phyloP scores from a whole-genome alignment of 2,888 invertebrate species.

The Stramonita haemastoma region DNA sequence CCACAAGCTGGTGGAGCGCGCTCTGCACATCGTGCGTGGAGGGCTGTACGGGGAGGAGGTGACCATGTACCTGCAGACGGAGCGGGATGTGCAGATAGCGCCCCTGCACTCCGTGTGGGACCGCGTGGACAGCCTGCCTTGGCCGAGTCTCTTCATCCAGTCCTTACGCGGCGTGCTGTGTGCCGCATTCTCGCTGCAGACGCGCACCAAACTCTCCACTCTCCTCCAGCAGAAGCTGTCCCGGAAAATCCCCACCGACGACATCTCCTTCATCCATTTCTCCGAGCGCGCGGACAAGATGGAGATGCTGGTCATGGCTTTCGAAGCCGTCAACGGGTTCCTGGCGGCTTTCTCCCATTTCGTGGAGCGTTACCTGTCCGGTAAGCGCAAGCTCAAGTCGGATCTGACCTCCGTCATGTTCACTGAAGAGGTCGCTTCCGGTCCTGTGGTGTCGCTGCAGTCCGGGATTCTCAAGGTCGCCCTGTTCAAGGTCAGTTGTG shows the following conservation, averaged over 20 bases:
- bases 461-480: constrained; percentile 31
- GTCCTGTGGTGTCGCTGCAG: constrained; percentile 38
- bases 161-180: constrained; percentile 32
- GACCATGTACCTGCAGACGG: constrained; percentile 38
- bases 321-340: neutral
- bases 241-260: constrained; percentile 25
- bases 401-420: constrained; percentile 33
- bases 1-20: constrained; percentile 15
- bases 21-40: constrained; percentile 33
- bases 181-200: constrained; percentile 40
- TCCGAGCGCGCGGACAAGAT: constrained; percentile 6
- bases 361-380: constrained; percentile 24
- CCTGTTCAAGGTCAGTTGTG: constrained; percentile 22
- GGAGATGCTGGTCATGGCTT: neutral
- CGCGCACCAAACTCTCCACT: constrained; percentile 27
- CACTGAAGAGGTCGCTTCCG: constrained; percentile 5
- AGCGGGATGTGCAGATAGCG: constrained; percentile 38
- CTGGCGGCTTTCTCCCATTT: constrained; percentile 19
- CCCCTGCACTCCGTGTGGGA: constrained; percentile 34
- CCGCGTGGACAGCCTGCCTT: neutral
- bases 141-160: constrained; percentile 30
- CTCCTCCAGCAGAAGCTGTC: constrained; percentile 33
- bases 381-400: constrained; percentile 41
- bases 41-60: constrained; percentile 38
- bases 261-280: constrained; percentile 35